A percentile compares a stretch with the other conserved stretches of the same genome.
phyloP scores from a whole-genome alignment of 2,113 vertebrate species.

The Dunckerocampus dactyliophorus region DNA sequence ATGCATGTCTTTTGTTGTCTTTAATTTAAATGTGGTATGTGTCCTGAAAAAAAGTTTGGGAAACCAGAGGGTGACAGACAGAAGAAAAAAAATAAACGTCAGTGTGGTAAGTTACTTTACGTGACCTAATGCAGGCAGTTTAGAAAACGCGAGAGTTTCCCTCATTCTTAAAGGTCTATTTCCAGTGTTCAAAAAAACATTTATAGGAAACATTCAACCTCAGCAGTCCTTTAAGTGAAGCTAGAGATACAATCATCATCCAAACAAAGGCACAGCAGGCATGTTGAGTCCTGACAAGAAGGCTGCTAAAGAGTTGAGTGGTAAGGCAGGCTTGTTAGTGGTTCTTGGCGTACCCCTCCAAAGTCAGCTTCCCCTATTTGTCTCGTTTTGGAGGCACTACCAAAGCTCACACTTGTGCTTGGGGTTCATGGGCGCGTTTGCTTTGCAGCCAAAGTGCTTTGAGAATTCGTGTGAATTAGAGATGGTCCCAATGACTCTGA shows the following conservation, averaged over 20 bases:
- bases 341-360: slow-evolving; percentile 15
- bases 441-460: slow-evolving; percentile 82
- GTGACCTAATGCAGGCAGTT: slow-evolving; percentile 28
- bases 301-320: slow-evolving; percentile 35
- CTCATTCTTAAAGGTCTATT: slow-evolving; percentile 28
- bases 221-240: slow-evolving; percentile 18
- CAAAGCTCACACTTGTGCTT: slow-evolving; percentile 90
- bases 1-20: too few relatives aligned
- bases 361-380: background rate
- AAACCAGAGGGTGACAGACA: slow-evolving; percentile 14
- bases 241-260: slow-evolving; percentile 12
- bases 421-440: slow-evolving; percentile 87
- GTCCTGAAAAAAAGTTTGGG: background rate
- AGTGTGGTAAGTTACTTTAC: slow-evolving; percentile 10
- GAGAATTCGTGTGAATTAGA: slow-evolving; percentile 92
- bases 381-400: slow-evolving; percentile 66
- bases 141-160: slow-evolving; percentile 28
- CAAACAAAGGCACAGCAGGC: slow-evolving; percentile 23
- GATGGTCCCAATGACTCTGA: slow-evolving; percentile 88
- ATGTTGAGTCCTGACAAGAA: slow-evolving; percentile 18
- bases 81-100: slow-evolving; percentile 25
- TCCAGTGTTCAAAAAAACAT: slow-evolving; percentile 62
- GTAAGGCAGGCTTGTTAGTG: slow-evolving; percentile 38
- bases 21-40: too few relatives aligned
- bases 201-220: slow-evolving; percentile 30